Base-by-base conservation (phyloP, 2,888 invertebrate genomes). In the Drosophila cyrtoloma region DNA sequence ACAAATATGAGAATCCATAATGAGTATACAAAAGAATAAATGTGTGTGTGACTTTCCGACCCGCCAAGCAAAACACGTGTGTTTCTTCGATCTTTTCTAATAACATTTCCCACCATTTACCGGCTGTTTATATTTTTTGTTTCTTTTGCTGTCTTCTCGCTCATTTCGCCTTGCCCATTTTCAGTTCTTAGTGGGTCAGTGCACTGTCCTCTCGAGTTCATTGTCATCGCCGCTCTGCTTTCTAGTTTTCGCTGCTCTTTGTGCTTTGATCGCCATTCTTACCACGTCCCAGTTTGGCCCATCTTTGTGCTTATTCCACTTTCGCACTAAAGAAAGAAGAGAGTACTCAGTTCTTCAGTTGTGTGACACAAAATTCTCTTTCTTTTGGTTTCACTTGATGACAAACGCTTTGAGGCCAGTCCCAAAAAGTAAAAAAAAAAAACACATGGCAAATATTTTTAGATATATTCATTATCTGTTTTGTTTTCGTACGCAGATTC, bases 401-500 rank as follows among this genome's bases (percentile, higher is more conserved):
- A 6, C 70, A 59, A 53, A 32, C 26, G 59, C 32, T 69, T 63
- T 57, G 52, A 26, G 53, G 60, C 16, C 19, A 35, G n/a, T 28
- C 28, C 42, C 58, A 19, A 44, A 37, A 50, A 30, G n/a, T 50
- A 44, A 26, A 28, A 35, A 12, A 44, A 30, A 32, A 35, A 55
- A 58, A 53, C 66, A 51, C 60, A 63, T 74, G 63, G 60, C 80
- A 71, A 71, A 88, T 90, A 86, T 86, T 83, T 86, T 86, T 90
- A 86, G 86, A 86, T 61, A 58, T 73, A 56, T 72, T 64, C 66
- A 78, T 86, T 90, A 86, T 87, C 79, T 30, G 82, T 87, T 87
- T 90, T 87, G 90, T 90, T 87, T 89, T 87, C 57, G 89, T 77
- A 70, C 89, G 75, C 78, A 73, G 28, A 33, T 87, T 90, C 90